Evolutionary conservation across 2,113 vertebrate genomes (phyloP).

Genomic region (Psilopogon haemacephalus): DNA sequence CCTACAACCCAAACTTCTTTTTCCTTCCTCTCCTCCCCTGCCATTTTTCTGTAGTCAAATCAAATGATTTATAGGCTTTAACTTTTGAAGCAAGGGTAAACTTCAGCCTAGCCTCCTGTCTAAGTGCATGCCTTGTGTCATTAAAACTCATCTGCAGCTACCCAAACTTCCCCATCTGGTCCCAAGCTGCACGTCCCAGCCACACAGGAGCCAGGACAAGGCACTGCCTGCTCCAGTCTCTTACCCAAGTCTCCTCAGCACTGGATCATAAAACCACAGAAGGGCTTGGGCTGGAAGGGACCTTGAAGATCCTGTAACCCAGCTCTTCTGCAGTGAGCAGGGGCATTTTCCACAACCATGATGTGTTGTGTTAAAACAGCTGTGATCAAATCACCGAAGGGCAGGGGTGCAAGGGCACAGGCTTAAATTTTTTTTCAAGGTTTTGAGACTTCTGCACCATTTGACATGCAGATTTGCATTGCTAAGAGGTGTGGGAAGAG

Average conservation of each 20-base stretch:
- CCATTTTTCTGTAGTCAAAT: not conserved
- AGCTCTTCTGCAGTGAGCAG: not conserved
- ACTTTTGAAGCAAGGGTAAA: not conserved
- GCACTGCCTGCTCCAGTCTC: not conserved
- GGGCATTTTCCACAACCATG: not conserved
- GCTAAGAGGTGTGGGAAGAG: not conserved
- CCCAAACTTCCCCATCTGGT: not conserved
- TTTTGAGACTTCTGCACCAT: not conserved
- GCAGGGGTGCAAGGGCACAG: fast-evolving
- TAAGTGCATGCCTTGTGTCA: not conserved
- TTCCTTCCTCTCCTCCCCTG: not conserved
- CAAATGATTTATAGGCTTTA: not conserved
- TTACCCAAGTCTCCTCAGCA: fast-evolving
- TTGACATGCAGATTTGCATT: not conserved
- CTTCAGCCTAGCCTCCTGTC: not conserved
- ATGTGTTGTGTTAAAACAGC: fast-evolving
- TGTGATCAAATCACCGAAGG: not conserved
- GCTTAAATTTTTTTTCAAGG: not conserved
- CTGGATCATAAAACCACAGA: not conserved
- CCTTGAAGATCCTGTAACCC: not conserved
- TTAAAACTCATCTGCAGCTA: not conserved
- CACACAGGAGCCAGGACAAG: not conserved
- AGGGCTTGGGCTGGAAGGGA: not conserved
- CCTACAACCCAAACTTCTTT: not conserved
- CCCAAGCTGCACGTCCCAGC: fast-evolving